Percentiles rank a stretch among this genome's conserved stretches.
Conservation (phyloP, 2,113 vertebrate species). For the Parus major region DNA sequence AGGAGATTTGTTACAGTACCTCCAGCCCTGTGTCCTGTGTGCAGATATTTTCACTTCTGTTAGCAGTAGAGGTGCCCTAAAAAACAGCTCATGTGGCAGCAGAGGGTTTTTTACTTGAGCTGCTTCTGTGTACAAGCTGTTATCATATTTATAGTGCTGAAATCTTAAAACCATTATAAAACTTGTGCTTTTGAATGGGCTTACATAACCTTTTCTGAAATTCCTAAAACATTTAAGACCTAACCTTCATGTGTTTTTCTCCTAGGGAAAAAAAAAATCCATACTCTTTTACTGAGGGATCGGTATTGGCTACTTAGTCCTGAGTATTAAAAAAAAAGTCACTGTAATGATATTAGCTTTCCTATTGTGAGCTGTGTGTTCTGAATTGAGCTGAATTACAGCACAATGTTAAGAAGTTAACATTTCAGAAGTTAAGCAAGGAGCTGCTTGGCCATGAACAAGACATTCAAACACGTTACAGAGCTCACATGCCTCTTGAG, state of each 20-base stretch:
- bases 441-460: background rate
- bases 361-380: background rate
- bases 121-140: background rate
- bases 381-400: background rate
- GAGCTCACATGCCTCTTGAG: background rate
- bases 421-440: background rate
- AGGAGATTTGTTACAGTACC: background rate
- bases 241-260: background rate
- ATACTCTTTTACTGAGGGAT: background rate
- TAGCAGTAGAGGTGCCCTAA: background rate
- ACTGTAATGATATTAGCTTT: background rate
- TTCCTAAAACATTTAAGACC: background rate
- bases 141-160: background rate
- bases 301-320: background rate
- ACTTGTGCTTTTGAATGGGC: background rate
- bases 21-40: accelerated
- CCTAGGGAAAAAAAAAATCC: too few species aligned
- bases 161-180: background rate
- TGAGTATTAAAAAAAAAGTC: background rate
- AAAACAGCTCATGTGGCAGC: background rate
- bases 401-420: background rate
- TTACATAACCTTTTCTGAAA: background rate
- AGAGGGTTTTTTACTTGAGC: background rate
- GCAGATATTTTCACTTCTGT: background rate
- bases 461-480: background rate